Base-by-base conservation (phyloP, 2,888 invertebrate species). In the Scaptomyza parva region DNA sequence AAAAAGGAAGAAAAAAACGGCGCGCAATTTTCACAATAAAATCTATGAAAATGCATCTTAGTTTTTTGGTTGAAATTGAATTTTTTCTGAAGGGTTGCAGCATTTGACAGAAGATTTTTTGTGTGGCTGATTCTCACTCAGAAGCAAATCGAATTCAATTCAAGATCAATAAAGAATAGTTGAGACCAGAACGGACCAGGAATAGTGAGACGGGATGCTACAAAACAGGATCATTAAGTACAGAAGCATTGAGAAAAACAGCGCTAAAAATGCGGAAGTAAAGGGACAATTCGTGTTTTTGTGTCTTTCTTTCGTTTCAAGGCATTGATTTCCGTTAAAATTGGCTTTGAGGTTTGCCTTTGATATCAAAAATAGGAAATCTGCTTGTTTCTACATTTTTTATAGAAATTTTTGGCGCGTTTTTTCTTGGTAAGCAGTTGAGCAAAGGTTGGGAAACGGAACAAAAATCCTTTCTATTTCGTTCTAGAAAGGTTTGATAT, bases 221-320 rank as follows among this genome's bases (percentile, higher is more conserved):
- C 17, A 62, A 54, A 37, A 51, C 43, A n/a, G 24, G 54, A 55
- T 37, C 51, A 37, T 12, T 50, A 37, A 64, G 30, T 30, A n/a
- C n/a, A n/a, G n/a, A n/a, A 11, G 24, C 22, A 33, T 20, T 11
- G 20, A 8, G 43, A 12, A 47, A 64, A 76, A 64, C 70, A 76
- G 86, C 86, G 86, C 86, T 61, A 70, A 68, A 68, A 77, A 83
- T 80, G 71, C 81, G 81, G 81, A 82, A 82, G 84, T 80, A 82
- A 59, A 77, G 52, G 83, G 67, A 86, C 70, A 76, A n/a, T 67
- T 69, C 20, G n/a, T n/a, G n/a, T 39, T 26, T 4, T 20, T 20
- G 24, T 7, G 45, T 45, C 45, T 11, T 45, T 59, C 45, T 59
- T 24, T 20, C 24, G 30, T 17, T 26, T 61, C 22, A 0, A 33